phyloP scores from a whole-genome alignment of 2,797 vertebrate species.

The Vultur gryphus region DNA sequence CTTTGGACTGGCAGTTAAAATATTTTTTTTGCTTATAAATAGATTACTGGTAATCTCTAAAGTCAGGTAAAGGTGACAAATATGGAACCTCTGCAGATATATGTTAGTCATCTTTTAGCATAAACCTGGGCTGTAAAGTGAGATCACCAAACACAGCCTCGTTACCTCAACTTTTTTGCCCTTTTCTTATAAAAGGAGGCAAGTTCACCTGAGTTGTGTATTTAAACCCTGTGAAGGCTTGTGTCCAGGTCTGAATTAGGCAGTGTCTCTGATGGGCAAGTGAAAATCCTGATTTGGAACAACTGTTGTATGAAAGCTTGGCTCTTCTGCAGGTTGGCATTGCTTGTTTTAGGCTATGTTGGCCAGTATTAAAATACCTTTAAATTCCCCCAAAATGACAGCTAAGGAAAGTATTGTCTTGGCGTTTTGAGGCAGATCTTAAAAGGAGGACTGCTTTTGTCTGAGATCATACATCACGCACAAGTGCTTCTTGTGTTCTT shows the following conservation, averaged over 20 bases:
- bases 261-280: not conserved
- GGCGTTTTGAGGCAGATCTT: not conserved
- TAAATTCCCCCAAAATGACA: not conserved
- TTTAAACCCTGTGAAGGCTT: not conserved
- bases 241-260: not conserved
- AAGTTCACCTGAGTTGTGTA: not conserved
- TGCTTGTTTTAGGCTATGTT: not conserved
- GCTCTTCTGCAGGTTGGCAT: not conserved
- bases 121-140: not conserved
- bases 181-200: not conserved
- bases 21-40: not conserved
- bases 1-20: slow-evolving; percentile 15
- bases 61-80: not conserved
- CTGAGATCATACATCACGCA: not conserved
- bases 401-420: not conserved
- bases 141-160: not conserved
- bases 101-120: not conserved
- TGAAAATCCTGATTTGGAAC: slow-evolving; percentile 24
- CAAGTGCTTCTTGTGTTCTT: not conserved
- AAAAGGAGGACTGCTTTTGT: not conserved
- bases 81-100: not conserved
- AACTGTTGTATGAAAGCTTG: not conserved
- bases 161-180: not conserved
- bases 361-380: not conserved
- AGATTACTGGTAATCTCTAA: not conserved